Percentiles rank a stretch among this genome's conserved stretches.
phyloP scores from a whole-genome alignment of 64 coral and sea anemone species.

The Montipora capricornis region DNA sequence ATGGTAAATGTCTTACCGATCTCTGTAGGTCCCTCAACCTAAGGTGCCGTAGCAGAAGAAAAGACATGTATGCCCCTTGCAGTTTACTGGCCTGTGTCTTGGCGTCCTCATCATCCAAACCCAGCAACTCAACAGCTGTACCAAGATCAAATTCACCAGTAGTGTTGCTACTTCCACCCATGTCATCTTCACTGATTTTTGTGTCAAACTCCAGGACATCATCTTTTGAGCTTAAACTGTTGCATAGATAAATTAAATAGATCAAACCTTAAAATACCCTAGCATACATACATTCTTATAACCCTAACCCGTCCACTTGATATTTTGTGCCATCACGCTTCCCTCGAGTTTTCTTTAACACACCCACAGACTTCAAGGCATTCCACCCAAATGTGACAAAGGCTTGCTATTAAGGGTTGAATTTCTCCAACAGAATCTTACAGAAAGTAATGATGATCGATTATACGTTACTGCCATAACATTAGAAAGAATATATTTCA shows the following conservation, averaged over 20 bases:
- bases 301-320: neutral
- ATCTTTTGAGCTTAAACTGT: constrained; percentile 64
- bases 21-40: constrained; percentile 93
- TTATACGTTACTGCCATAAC: neutral
- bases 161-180: constrained; percentile 43
- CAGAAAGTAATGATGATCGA: neutral
- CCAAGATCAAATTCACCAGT: constrained; percentile 87
- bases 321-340: neutral
- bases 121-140: constrained; percentile 88
- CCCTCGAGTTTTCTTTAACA: neutral
- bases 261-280: neutral
- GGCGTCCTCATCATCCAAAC: constrained; percentile 89
- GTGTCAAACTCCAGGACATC: constrained; percentile 94
- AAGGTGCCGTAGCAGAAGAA: constrained; percentile 87
- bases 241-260: neutral
- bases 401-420: neutral
- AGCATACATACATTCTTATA: too few relatives aligned
- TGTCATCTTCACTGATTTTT: constrained; percentile 79
- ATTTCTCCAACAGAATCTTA: neutral
- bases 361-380: neutral
- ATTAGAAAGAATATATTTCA: neutral
- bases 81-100: constrained; percentile 70
- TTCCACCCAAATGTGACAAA: neutral
- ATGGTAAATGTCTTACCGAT: constrained; percentile 74
- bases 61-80: constrained; percentile 98